These are phyloP conservation scores for Onthophagus sagittarius DNA, from an alignment of 2,888 invertebrate species.

Conservation along the genomic window DNA sequence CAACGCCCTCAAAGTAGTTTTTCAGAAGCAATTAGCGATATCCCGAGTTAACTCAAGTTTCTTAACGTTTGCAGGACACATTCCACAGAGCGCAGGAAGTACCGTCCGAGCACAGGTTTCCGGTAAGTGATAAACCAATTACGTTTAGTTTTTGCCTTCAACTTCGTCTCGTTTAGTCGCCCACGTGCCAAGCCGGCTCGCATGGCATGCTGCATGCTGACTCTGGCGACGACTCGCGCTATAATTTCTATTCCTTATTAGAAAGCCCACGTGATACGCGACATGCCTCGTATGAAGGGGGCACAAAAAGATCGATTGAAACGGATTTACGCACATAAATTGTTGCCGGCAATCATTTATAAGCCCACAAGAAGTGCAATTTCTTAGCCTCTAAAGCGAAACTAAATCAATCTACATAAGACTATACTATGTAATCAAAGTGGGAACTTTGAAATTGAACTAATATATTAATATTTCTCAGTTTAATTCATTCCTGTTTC, in stretches of 20 bases:
- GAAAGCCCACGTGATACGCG: neutral
- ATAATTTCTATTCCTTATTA: neutral
- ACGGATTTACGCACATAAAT: neutral
- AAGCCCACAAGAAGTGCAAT: neutral
- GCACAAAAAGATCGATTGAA: neutral
- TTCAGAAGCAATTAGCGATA: conserved; percentile 1
- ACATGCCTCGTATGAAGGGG: neutral
- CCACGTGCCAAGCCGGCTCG: neutral
- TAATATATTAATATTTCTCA: neutral
- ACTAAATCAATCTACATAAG: neutral
- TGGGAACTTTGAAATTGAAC: neutral
- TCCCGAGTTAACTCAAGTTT: neutral
- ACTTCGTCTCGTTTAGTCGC: neutral
- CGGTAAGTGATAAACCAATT: conserved; percentile 39
- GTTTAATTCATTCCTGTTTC: no score
- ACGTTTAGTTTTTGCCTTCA: conserved; percentile 9
- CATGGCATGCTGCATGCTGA: neutral
- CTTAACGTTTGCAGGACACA: conserved; percentile 44
- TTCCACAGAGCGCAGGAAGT: conserved; percentile 48
- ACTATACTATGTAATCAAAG: neutral
- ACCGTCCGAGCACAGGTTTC: conserved; percentile 47
- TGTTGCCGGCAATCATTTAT: neutral
- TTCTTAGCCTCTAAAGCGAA: neutral
- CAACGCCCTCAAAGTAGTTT: neutral
- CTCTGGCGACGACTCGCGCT: neutral